Base-by-base conservation (phyloP, 1,140 invertebrate genomes). In the Drosophila takahashii region DNA sequence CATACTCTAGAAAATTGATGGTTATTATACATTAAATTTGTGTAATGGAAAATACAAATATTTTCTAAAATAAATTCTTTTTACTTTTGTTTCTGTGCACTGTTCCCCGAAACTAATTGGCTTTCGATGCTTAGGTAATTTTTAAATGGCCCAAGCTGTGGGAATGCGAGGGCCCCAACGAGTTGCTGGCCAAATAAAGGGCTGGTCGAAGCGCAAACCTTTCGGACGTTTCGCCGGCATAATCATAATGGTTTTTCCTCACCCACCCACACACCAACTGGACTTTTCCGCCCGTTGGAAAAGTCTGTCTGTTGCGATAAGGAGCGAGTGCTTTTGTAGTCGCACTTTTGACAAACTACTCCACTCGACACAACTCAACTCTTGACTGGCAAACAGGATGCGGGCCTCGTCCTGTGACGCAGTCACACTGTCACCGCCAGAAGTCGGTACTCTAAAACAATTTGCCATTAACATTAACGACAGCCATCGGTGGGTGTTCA, bases 391-490 rank as follows among this genome's bases (percentile, higher is more conserved):
- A 48, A 34, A 34, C 48, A 50, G 48, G 39, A 53, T 53, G 51
- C 51, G 51, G 51, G 51, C n/a, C 16, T 53, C 34, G 57, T 59
- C 57, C 57, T 48, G 42, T 48, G 42, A n/a, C 29, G 36, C 52
- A 64, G 54, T 57, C 53, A 26, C 58, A 69, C 48, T 70, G 62
- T 70, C 50, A 70, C 48, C 42, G 66, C 32, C 62, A 70, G 62
- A 69, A 47, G 62, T 69, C 64, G 50, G 34, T 54, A 48, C 65
- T 75, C 61, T 76, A 76, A 76, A 67, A 67, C 61, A 76, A 76
- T 76, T 76, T 59, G 58, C 45, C 71, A 75, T 75, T 75, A 75
- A 75, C 60, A 64, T 75, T 75, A 64, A 75, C 50, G 59, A 75
- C 50, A 64, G 59, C 72, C 42, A 75, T 75, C 54, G 73, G 42